Conservation (phyloP, 2,888 invertebrate genomes). For the Andricus quercusramuli region DNA sequence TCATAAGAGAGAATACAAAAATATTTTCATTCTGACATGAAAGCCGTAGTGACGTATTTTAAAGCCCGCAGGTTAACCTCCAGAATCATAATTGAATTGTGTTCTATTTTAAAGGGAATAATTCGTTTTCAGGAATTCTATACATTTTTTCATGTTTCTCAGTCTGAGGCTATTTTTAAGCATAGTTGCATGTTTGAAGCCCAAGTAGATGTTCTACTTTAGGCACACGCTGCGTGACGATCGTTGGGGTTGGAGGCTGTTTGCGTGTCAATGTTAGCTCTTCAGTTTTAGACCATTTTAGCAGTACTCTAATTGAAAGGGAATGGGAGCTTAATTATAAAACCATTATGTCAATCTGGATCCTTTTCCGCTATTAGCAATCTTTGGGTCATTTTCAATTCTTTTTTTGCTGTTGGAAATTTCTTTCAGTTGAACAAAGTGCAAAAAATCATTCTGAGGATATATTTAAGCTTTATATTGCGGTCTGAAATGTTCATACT, state of each 20-base stretch:
- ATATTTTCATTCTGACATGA: background rate
- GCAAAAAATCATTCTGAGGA: too few relatives aligned
- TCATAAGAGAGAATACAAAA: background rate
- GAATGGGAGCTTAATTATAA: background rate
- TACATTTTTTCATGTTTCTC: slow-evolving; percentile 7
- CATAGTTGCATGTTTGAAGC: slow-evolving; percentile 11
- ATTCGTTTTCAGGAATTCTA: slow-evolving; percentile 3
- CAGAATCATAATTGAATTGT: slow-evolving; percentile 9
- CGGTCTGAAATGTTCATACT: too few relatives aligned
- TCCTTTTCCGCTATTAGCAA: background rate
- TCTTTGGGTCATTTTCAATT: background rate
- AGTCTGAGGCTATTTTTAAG: slow-evolving; percentile 27
- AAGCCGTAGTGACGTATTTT: background rate
- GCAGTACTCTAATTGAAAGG: background rate
- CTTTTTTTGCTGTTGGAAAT: background rate
- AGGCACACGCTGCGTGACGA: slow-evolving; percentile 23
- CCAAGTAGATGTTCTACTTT: slow-evolving; percentile 16
- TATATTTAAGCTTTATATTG: too few relatives aligned
- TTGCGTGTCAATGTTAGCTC: slow-evolving; percentile 19
- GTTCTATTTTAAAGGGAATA: background rate
- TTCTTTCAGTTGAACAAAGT: background rate
- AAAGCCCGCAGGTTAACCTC: background rate
- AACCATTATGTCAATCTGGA: background rate
- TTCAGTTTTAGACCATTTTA: background rate
- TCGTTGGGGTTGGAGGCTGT: slow-evolving; percentile 1